Conservation (phyloP, 2,797 vertebrate genomes). For the Acanthurus leucopareius region DNA sequence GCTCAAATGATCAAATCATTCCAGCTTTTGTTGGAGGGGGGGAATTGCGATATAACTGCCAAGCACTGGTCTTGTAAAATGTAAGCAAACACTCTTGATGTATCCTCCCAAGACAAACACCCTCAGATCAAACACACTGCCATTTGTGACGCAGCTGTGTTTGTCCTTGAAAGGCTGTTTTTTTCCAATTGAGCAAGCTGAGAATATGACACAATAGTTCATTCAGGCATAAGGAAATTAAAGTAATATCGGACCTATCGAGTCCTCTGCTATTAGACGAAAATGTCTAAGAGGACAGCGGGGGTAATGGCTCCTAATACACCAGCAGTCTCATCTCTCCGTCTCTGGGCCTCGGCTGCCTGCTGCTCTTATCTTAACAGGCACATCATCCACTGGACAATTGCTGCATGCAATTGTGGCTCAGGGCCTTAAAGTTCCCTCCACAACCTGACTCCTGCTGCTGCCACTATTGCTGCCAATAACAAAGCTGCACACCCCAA, state of each 20-base stretch:
- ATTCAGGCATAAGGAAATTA: constrained; percentile 56
- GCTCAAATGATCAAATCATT: constrained; percentile 47
- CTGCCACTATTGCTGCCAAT: constrained; percentile 30
- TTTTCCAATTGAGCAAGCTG: constrained; percentile 4
- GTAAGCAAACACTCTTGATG: constrained; percentile 29
- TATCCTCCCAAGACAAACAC: constrained; percentile 25
- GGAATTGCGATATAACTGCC: constrained; percentile 12
- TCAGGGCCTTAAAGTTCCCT: constrained; percentile 40
- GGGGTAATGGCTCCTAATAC: constrained; percentile 61
- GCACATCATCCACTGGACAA: constrained; percentile 58
- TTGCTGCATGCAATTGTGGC: constrained; percentile 41
- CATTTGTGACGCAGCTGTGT: constrained; percentile 43
- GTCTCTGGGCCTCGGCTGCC: constrained; percentile 40
- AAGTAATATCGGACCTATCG: constrained; percentile 42
- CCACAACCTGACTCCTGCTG: constrained; percentile 45
- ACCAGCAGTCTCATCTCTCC: constrained; percentile 43
- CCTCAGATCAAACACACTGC: constrained; percentile 18
- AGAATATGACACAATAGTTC: constrained; percentile 31
- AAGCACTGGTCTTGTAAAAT: constrained; percentile 19
- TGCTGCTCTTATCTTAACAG: constrained; percentile 65
- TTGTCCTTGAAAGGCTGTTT: constrained; percentile 46
- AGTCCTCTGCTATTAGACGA: constrained; percentile 31
- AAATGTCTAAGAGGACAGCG: constrained; percentile 44
- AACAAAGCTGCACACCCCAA: constrained; percentile 19
- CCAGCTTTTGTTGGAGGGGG: constrained; percentile 28